Conservation (phyloP, 2,888 invertebrate species). For the Hirtodrosophila duncani region DNA sequence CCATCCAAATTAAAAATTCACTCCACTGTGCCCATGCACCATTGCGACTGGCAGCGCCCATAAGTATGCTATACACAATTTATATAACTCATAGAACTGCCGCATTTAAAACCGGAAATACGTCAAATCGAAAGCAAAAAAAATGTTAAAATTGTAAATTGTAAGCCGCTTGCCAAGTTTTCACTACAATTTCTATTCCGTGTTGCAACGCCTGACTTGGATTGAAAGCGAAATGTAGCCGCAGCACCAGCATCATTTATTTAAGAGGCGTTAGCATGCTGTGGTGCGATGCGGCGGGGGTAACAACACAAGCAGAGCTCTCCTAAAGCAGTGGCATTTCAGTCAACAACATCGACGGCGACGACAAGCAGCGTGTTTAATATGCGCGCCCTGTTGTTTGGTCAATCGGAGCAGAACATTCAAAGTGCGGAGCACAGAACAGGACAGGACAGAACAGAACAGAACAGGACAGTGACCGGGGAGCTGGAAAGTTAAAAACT, state of each 20-base stretch:
- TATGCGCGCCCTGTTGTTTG: slow-evolving; percentile 64
- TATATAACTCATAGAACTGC: slow-evolving; percentile 44
- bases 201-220: slow-evolving; percentile 21
- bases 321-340: no score
- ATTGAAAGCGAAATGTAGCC: slow-evolving; percentile 57
- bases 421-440: slow-evolving; percentile 24
- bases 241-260: slow-evolving; percentile 63
- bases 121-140: background rate
- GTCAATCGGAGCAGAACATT: slow-evolving; percentile 65
- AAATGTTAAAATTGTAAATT: background rate
- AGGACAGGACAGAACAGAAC: slow-evolving; percentile 13
- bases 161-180: no score
- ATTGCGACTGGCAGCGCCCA: background rate
- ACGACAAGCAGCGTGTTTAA: slow-evolving; percentile 39
- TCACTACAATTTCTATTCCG: no score
- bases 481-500: slow-evolving; percentile 1
- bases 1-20: slow-evolving; percentile 1
- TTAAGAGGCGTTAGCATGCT: slow-evolving; percentile 33
- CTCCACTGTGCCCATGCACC: background rate
- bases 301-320: no score
- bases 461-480: background rate
- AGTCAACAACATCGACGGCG: no score
- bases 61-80: slow-evolving; percentile 36
- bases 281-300: no score
- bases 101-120: slow-evolving; percentile 30